A percentile compares a stretch with the other conserved stretches of the same genome.
Conservation (phyloP, 1,140 invertebrate genomes). For the Nephila pilipes region DNA sequence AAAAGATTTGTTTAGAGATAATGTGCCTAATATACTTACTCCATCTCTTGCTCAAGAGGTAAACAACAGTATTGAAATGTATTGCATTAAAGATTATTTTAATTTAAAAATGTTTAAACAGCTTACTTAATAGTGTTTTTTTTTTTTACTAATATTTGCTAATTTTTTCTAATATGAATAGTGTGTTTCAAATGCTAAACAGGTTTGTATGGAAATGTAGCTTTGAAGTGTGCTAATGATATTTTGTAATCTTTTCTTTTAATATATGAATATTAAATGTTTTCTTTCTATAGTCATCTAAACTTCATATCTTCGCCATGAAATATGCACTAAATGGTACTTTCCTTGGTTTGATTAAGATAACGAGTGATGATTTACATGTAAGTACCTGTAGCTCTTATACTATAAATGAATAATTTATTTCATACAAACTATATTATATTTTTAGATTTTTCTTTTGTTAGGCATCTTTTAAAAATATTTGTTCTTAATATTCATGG, state of each 20-base stretch:
- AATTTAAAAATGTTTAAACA: not conserved
- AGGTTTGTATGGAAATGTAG: no score
- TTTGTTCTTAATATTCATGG: no score
- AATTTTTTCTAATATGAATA: not conserved
- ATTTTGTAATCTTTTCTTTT: not conserved
- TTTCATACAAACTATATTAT: no score
- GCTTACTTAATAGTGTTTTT: not conserved
- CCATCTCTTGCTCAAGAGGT: constrained; percentile 39
- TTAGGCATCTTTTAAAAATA: no score
- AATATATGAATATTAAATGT: not conserved
- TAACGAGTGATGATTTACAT: constrained; percentile 77
- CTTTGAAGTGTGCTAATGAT: no score
- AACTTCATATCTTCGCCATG: constrained; percentile 52
- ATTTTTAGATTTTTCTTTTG: no score
- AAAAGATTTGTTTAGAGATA: constrained; percentile 41
- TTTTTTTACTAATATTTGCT: not conserved
- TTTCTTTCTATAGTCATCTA: constrained; percentile 52
- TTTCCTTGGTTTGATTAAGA: constrained; percentile 80
- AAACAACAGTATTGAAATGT: not conserved
- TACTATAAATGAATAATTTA: no score
- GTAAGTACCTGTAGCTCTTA: constrained; percentile 37
- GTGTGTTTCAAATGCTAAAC: no score
- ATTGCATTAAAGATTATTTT: not conserved
- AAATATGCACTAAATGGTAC: constrained; percentile 79
- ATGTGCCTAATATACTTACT: constrained; percentile 67